Evolutionary conservation across 2,113 vertebrate species (phyloP).

Genomic region (Stigmatopora nigra): DNA sequence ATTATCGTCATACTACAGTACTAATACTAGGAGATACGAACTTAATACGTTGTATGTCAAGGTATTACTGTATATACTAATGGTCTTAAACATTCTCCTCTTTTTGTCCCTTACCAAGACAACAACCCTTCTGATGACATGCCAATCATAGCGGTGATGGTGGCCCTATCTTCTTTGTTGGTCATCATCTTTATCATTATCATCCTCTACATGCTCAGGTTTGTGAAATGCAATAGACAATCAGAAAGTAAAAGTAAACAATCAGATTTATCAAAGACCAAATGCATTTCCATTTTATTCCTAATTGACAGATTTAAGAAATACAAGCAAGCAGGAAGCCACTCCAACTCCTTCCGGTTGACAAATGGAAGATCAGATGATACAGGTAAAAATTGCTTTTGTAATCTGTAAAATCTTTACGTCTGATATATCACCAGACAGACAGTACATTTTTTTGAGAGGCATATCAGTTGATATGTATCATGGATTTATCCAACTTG

Average conservation of each 20-base stretch:
- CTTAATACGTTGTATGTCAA: no score
- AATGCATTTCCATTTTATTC: constrained; percentile 10
- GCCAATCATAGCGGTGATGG: constrained; percentile 92
- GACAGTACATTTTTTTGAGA: neutral
- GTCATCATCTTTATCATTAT: constrained; percentile 98
- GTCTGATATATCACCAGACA: neutral
- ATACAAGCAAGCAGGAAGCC: constrained; percentile 95
- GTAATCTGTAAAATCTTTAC: neutral
- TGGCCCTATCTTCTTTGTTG: constrained; percentile 91
- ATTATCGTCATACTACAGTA: no score
- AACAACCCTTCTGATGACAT: constrained; percentile 72
- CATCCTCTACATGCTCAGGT: constrained; percentile 98
- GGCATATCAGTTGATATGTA: constrained; percentile 4
- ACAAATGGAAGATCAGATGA: constrained; percentile 90
- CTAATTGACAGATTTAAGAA: constrained; percentile 86
- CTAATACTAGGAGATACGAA: no score
- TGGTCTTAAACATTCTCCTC: neutral
- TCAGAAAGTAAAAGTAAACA: no score
- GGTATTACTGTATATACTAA: neutral
- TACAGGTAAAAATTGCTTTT: constrained; percentile 71
- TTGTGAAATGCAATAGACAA: constrained; percentile 47
- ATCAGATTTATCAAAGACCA: constrained; percentile 1
- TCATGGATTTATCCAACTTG: constrained; percentile 24
- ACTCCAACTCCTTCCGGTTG: constrained; percentile 93
- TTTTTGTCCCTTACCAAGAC: constrained; percentile 22